A percentile compares a stretch with the other conserved stretches of the same genome.
phyloP scores from a whole-genome alignment of 2,888 invertebrate species.

The Acheta domesticus region DNA sequence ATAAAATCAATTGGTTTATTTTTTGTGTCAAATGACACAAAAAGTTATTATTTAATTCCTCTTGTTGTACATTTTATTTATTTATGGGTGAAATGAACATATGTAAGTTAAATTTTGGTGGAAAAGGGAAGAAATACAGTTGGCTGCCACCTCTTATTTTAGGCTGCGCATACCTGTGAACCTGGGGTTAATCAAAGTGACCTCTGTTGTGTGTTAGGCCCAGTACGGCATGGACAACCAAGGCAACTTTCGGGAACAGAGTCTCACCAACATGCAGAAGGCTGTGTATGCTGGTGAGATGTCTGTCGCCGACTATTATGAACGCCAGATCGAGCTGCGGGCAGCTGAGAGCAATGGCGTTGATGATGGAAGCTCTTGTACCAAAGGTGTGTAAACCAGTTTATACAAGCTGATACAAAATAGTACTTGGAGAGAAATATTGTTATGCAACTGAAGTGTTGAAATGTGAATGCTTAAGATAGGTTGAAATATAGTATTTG shows the following conservation, averaged over 20 bases:
- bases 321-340: conserved; percentile 70
- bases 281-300: conserved; percentile 84
- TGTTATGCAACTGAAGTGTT: not conserved
- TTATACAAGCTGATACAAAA: not conserved
- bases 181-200: too few relatives aligned
- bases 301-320: conserved; percentile 81
- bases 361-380: conserved; percentile 78
- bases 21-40: too few relatives aligned
- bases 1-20: too few relatives aligned
- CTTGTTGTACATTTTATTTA: too few relatives aligned
- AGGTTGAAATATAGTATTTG: too few relatives aligned
- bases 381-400: conserved; percentile 57
- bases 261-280: conserved; percentile 70
- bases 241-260: conserved; percentile 74
- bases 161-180: too few relatives aligned
- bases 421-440: not conserved
- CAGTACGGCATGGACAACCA: conserved; percentile 89
- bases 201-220: conserved; percentile 51
- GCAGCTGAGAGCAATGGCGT: conserved; percentile 73
- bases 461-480: not conserved
- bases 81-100: too few relatives aligned
- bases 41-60: too few relatives aligned
- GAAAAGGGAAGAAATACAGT: too few relatives aligned
- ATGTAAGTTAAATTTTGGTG: too few relatives aligned
- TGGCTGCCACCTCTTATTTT: too few relatives aligned